Percentiles rank a stretch among this genome's conserved stretches.
phyloP scores from a whole-genome alignment of 2,113 vertebrate species.

The Peromyscus leucopus region DNA sequence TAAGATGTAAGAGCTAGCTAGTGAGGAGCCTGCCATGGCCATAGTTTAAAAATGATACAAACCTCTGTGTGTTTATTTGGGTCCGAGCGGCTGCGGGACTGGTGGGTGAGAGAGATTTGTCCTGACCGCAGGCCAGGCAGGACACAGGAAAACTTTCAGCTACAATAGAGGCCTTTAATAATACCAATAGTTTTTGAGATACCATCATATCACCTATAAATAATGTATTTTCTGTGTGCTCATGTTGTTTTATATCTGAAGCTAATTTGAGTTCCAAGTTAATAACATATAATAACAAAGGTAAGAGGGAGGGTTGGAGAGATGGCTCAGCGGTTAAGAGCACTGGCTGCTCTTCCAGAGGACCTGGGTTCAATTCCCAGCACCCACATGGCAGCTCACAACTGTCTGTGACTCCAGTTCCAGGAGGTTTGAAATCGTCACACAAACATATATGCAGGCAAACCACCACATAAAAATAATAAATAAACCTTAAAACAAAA shows the following conservation, averaged over 20 bases:
- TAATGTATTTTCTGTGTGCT: conserved; percentile 28
- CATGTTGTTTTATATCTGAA: conserved; percentile 41
- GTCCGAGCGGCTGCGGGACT: too few species aligned
- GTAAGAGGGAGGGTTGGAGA: not conserved
- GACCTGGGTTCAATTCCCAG: not conserved
- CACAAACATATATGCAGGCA: not conserved
- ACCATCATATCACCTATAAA: conserved; percentile 13
- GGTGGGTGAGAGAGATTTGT: too few species aligned
- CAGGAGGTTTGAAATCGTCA: not conserved
- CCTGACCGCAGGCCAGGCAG: too few species aligned
- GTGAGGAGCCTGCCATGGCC: too few species aligned
- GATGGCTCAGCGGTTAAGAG: not conserved
- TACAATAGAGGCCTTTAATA: not conserved
- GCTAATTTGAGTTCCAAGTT: conserved; percentile 47
- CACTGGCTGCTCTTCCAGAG: not conserved
- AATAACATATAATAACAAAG: conserved; percentile 13
- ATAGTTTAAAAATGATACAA: too few species aligned
- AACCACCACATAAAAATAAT: not conserved
- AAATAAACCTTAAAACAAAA: not conserved
- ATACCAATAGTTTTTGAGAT: not conserved
- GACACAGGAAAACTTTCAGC: too few species aligned
- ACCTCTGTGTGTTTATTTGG: too few species aligned
- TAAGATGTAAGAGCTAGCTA: too few species aligned
- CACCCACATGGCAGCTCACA: not conserved
- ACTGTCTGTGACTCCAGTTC: not conserved